Base-by-base conservation (phyloP, 2,113 vertebrate genomes). In the Irena cyanogastra region DNA sequence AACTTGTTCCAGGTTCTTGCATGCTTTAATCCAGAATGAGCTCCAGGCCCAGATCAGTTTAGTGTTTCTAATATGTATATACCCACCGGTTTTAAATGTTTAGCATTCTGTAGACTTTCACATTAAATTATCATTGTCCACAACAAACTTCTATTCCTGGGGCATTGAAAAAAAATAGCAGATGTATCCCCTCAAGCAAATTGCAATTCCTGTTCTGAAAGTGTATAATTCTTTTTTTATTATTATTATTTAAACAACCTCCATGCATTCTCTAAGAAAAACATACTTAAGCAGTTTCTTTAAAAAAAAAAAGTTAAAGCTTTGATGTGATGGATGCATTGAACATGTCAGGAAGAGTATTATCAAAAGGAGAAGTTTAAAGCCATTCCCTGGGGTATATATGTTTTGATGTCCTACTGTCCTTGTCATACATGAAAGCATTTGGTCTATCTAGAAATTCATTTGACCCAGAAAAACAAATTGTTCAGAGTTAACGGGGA, bases 401-500 rank as follows among this genome's bases (percentile, higher is more conserved):
- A 52, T 83, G 91, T 97, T 97, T 97, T 97, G 96, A 97, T 97
- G 96, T 97, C 94, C 81, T 75, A 95, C 95, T 98, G 93, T 97
- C 97, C 96, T 97, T 97, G 95, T 94, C 96, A 96, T 82, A 96
- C 84, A 97, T 97, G 85, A 97, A 98, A 98, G 96, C 94, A 87
- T 94, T 96, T 93, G 78, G 83, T 95, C 95, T 96, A 90, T 93
- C 93, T 63, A 97, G 97, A 97, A 97, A 96, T 94, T 95, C 89
- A 65, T 91, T 97, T 97, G 97, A 97, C 97, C 95, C 87, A 97
- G 96, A 97, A 97, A 97, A 96, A 93, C 74, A 97, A 97, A 97
- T 89, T 76, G 78, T 78, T 96, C 71, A 87, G 80, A 97, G 95
- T 96, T 97, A 96, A 96, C 63, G 6, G 45, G 27, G 12, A 63